phyloP scores from a whole-genome alignment of 2,113 vertebrate species.

The Boleophthalmus pectinirostris region DNA sequence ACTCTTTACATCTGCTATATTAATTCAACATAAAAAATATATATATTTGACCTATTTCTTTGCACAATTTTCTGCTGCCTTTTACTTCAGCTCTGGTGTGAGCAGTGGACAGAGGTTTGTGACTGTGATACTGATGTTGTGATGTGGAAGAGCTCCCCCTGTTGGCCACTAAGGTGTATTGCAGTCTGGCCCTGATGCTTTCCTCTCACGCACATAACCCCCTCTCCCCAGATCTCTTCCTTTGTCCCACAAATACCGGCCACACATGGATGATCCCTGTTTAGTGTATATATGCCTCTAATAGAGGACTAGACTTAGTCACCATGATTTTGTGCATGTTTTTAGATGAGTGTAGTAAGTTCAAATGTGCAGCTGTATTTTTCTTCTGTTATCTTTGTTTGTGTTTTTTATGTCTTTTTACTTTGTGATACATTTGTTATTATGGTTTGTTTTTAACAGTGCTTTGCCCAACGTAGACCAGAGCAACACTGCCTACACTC shows the following conservation, averaged over 20 bases:
- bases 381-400: background rate
- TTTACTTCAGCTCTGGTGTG: conserved; percentile 86
- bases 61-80: conserved; percentile 74
- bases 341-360: background rate
- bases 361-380: background rate
- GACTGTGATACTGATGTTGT: conserved; percentile 59
- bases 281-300: conserved; percentile 4
- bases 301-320: conserved; percentile 16
- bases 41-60: conserved; percentile 2
- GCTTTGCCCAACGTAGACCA: conserved; percentile 74
- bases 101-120: conserved; percentile 87
- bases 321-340: background rate
- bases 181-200: conserved; percentile 37
- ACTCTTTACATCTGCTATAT: background rate
- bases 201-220: conserved; percentile 14
- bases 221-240: conserved; percentile 2
- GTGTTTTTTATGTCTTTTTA: background rate
- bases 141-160: conserved; percentile 36
- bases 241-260: background rate
- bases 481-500: conserved; percentile 7
- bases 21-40: background rate
- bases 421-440: conserved; percentile 10
- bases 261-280: conserved; percentile 13
- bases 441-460: conserved; percentile 62
- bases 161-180: conserved; percentile 27